These are phyloP conservation scores for Otis tarda DNA, from an alignment of 2,113 vertebrate species.

Conservation along the genomic window DNA sequence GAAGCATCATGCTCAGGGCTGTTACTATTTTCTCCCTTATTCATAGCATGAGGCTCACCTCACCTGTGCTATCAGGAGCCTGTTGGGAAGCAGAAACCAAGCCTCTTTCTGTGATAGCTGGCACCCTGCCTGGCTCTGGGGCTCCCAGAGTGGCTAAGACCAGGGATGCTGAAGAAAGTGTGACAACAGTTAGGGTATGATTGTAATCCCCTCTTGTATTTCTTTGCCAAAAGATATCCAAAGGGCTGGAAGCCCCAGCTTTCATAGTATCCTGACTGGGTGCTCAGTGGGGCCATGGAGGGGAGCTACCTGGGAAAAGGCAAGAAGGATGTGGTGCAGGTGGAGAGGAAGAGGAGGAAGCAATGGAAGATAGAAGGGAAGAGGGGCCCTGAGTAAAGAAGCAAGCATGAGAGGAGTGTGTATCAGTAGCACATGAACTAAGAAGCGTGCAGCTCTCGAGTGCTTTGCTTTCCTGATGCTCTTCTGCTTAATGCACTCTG, in stretches of 20 bases:
- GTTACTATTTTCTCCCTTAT: neutral
- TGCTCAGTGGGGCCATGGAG: neutral
- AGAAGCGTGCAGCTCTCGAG: neutral
- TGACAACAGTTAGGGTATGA: neutral
- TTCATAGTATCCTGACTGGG: neutral
- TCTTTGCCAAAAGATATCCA: neutral
- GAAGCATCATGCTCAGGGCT: neutral
- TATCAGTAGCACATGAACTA: neutral
- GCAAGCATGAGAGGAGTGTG: neutral
- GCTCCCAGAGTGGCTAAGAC: neutral
- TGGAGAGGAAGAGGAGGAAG: neutral
- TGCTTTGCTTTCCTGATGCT: constrained; percentile 22
- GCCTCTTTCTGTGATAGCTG: neutral
- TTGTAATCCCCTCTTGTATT: neutral
- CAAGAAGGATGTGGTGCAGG: neutral
- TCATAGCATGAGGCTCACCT: neutral
- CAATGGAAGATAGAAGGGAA: neutral
- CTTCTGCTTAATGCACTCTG: neutral
- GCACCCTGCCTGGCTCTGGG: neutral
- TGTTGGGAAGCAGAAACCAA: neutral
- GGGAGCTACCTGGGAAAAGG: neutral
- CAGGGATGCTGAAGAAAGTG: neutral
- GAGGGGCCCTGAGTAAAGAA: neutral
- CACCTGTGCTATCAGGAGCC: neutral
- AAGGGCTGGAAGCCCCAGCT: neutral